phyloP scores from a whole-genome alignment of 64 coral and sea anemone genomes.

The Hydrozoanthus tunicans region DNA sequence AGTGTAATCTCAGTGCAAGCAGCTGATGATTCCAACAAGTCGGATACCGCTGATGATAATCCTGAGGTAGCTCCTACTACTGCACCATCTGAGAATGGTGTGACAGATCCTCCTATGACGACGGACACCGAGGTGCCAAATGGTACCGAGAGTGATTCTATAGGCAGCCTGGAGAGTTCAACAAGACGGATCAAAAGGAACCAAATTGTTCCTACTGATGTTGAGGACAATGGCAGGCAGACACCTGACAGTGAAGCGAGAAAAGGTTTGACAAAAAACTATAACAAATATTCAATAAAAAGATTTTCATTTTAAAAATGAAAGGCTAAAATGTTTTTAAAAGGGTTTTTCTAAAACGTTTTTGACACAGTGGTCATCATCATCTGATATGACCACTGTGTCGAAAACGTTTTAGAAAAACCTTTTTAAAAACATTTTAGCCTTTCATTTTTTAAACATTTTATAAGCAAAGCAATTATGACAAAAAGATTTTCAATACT shows the following conservation, averaged over 20 bases:
- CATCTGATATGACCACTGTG: no score
- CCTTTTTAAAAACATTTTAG: no score
- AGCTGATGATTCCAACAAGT: constrained; percentile 78
- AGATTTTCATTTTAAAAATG: no score
- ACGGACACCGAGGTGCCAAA: constrained; percentile 89
- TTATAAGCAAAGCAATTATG: no score
- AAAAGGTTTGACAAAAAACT: constrained; percentile 69
- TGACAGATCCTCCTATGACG: constrained; percentile 61
- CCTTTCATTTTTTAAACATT: no score
- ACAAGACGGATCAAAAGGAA: constrained; percentile 87
- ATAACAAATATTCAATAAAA: no score
- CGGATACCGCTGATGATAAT: constrained; percentile 42
- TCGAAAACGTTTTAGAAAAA: no score
- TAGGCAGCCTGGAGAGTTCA: constrained; percentile 80
- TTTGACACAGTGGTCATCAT: no score
- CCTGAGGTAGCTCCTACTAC: constrained; percentile 39
- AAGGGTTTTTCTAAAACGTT: no score
- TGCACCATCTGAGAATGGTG: constrained; percentile 70
- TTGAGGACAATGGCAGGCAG: constrained; percentile 75
- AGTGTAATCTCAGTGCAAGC: constrained; percentile 89
- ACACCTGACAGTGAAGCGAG: constrained; percentile 84
- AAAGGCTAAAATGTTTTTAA: no score
- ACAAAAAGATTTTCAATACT: no score
- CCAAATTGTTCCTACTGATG: constrained; percentile 82
- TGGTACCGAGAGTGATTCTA: constrained; percentile 89